These are phyloP conservation scores for Coptodon bakossiorum DNA, from an alignment of 2,113 vertebrate species.

Conservation along the genomic window DNA sequence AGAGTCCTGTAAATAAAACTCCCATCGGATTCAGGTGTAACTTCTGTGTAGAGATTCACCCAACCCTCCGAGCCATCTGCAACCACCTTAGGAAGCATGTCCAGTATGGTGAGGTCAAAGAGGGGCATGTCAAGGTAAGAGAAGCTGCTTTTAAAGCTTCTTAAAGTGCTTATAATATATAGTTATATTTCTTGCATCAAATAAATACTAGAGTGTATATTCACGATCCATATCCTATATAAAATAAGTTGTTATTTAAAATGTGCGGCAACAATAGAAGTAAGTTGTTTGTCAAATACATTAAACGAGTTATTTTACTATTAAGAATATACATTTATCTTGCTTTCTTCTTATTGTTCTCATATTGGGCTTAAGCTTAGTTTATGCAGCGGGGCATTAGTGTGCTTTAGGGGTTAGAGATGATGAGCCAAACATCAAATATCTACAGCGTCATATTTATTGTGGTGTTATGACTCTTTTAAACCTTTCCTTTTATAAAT, in stretches of 20 bases:
- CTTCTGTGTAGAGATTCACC: conserved; percentile 94
- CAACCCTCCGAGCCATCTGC: conserved; percentile 94
- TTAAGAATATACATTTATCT: not conserved
- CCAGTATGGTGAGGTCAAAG: conserved; percentile 86
- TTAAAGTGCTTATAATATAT: not conserved
- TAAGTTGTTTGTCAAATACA: not conserved
- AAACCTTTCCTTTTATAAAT: not conserved
- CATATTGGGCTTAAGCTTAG: not conserved
- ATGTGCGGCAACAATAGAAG: not conserved
- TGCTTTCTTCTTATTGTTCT: not conserved
- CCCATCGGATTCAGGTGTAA: conserved; percentile 93
- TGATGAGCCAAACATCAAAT: not conserved
- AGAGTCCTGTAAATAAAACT: conserved; percentile 43
- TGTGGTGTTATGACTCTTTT: not conserved
- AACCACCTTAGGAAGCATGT: conserved; percentile 98
- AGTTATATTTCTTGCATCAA: not conserved
- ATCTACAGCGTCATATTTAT: not conserved
- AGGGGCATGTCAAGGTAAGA: conserved; percentile 75
- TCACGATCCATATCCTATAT: not conserved
- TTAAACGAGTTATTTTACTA: not conserved
- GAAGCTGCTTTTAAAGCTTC: not conserved
- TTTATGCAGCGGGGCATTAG: not conserved
- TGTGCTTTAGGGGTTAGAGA: not conserved
- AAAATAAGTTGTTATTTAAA: not conserved
- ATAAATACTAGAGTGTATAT: not conserved